Evolutionary conservation across 2,113 vertebrate genomes (phyloP), one percentile per base, ranked within the genome.

Genomic region (Aix galericulata): DNA sequence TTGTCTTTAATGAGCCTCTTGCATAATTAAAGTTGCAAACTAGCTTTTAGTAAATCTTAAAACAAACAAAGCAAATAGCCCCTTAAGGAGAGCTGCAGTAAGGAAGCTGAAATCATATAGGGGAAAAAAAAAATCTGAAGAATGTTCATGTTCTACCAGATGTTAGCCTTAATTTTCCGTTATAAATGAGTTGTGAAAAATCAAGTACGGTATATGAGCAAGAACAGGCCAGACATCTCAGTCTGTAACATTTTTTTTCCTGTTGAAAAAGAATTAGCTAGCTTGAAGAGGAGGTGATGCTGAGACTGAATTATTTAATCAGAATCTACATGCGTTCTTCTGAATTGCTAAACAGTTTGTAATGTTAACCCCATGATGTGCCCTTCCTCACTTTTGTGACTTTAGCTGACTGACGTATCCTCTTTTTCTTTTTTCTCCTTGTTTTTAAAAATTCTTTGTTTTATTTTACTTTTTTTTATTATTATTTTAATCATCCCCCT

Each of bases 281-380:
- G 4, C 13, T 32, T 79, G 69, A 60, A 59, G 62, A 66, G 44
- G 36, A 67, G 60, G 6, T 68, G 77, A n/a, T 67, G 17, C 14
- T 88, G n/a, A 71, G 40, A 29, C 31, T 82, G 46, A 91, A 88
- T 89, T 88, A 88, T 93, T 91, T 83, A 86, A 17, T 62, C 67
- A 31, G n/a, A 50, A 73, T 74, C n/a, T 89, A 56, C 64, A 38
- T 29, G 20, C 55, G 32, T 86, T 88, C n/a, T 85, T 89, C 50
- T 86, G 36, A 82, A 81, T 34, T 77, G 34, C 40, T 85, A 52
- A 82, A 62, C 13, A 53, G 16, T 55, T 94, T 67, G 27, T 76
- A 52, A 20, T 82, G 46, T 76, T 80, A 89, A 80, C 32, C 14
- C 26, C 32, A 12, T 40, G 13, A 60, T 64, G 10, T n/a, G 40